Evolutionary conservation across 2,113 vertebrate species (phyloP).

Genomic region (Chamaetylas fuelleborni): DNA sequence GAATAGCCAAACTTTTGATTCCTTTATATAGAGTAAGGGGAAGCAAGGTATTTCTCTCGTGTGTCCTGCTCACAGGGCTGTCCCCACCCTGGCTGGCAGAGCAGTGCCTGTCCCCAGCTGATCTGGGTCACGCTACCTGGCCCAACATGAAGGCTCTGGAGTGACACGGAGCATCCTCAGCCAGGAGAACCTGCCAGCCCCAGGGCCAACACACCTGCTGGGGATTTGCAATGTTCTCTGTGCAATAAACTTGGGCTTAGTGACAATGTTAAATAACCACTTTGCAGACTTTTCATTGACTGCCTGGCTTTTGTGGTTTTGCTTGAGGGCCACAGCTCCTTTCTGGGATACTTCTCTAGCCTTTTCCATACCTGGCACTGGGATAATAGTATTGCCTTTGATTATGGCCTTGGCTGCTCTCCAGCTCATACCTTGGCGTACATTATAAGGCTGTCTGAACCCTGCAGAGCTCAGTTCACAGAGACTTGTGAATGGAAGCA

Average conservation of each 20-base stretch:
- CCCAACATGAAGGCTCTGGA: rapidly evolving
- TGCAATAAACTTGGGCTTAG: not conserved
- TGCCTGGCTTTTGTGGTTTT: not conserved
- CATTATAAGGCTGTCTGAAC: not conserved
- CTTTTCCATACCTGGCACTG: not conserved
- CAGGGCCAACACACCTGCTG: not conserved
- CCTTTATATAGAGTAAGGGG: not conserved
- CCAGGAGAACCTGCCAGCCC: not conserved
- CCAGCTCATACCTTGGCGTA: not conserved
- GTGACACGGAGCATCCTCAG: rapidly evolving
- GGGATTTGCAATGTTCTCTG: not conserved
- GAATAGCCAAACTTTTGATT: not conserved
- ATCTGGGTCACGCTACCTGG: rapidly evolving
- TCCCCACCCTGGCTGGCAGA: not conserved
- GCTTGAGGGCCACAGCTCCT: not conserved
- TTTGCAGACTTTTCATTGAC: not conserved
- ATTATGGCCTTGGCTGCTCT: not conserved
- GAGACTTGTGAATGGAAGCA: not conserved
- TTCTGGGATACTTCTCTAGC: not conserved
- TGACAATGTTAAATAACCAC: not conserved
- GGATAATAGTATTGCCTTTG: not conserved
- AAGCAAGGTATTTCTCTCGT: not conserved
- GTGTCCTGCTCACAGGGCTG: not conserved
- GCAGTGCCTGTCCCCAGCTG: not conserved
- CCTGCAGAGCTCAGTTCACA: not conserved